Base-by-base conservation (phyloP, 2,797 vertebrate genomes). In the Forpus xanthops region DNA sequence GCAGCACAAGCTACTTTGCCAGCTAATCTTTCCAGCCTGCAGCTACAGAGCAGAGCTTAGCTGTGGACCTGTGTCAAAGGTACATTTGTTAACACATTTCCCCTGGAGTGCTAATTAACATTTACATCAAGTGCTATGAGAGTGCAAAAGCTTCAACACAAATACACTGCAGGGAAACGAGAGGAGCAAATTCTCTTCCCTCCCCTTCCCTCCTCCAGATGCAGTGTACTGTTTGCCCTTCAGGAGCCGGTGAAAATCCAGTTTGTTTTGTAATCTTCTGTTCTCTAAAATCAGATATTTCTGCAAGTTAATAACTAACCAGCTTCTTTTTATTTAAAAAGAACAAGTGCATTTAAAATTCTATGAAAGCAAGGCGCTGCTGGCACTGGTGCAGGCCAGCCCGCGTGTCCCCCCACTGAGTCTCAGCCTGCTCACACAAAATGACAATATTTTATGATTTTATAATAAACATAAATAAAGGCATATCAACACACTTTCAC, bases 231-330 rank as follows among this genome's bases (percentile, higher is more conserved):
- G 80, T 95, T 95, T 89, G 90, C 76, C 95, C 95, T 95, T 96
- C 92, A 89, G 68, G 83, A 96, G 85, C 85, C 85, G 93, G 88
- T 90, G 75, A 84, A 95, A 96, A 94, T 92, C 77, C 96, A 96
- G 87, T 89, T 89, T 91, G 89, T 87, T 93, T 96, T 88, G 92
- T 94, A 95, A 93, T 91, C 95, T 84, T 87, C 80, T 74, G 79
- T 85, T 94, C 94, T 35, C 84, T 74, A 97, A 95, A 94, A 96
- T 96, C 96, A 96, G 96, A 93, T 96, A 94, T 93, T 97, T 92
- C 92, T 90, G n/a, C 76, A 67, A 49, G 97, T 97, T 97, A 97
- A 97, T 97, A 91, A 85, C 94, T 96, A 96, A 97, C 96, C 65
- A 60, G 74, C 73, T 89, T 88, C 64, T 94, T 96, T 94, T 94